Evolutionary conservation across 2,113 vertebrate species (phyloP), one percentile per base, ranked within the genome.

Genomic region (Craseonycteris thonglongyai): DNA sequence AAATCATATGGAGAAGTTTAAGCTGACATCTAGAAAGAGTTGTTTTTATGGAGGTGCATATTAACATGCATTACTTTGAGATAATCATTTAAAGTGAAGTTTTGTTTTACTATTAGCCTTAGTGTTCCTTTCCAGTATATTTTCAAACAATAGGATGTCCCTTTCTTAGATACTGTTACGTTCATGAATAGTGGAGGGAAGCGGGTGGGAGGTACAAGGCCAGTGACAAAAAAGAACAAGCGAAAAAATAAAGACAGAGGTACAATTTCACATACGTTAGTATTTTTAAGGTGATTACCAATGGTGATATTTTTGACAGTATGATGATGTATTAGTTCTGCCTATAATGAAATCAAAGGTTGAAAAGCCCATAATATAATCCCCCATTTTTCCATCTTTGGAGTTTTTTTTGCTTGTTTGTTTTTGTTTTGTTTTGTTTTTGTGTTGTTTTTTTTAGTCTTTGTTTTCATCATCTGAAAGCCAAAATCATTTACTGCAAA

Each of bases 1-100:
- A 80, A 71, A 75, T 91, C 82, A 83, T 91, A 75, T 92, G 94
- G 90, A 90, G 85, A 80, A 97, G 96, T 83, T 86, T 79, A 93
- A 88, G 8, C 65, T 92, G 72, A 79, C 68, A 26, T 92, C 69
- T 79, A 94, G 83, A 94, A 93, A 72, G 71, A 91, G 40, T 26
- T 91, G 92, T 28, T 93, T 91, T 51, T 76, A 49, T 65, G 59
- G 84, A 86, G 74, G 69, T 80, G 33, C 19, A 24, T 81, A 40
- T 88, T 78, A 93, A 69, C 47, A 76, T 69, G 58, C 22, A 28
- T 38, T 4, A 40, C 59, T 93, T 38, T 28, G 35, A 92, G 80
- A 90, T 42, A 58, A 15, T 86, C 69, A 61, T 87, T 79, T 83
- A 76, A 72, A 79, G 49, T 18, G 15, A 49, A 47, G 24, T 76